Base-by-base conservation (phyloP, 2,113 vertebrate species). In the Semicossyphus pulcher region DNA sequence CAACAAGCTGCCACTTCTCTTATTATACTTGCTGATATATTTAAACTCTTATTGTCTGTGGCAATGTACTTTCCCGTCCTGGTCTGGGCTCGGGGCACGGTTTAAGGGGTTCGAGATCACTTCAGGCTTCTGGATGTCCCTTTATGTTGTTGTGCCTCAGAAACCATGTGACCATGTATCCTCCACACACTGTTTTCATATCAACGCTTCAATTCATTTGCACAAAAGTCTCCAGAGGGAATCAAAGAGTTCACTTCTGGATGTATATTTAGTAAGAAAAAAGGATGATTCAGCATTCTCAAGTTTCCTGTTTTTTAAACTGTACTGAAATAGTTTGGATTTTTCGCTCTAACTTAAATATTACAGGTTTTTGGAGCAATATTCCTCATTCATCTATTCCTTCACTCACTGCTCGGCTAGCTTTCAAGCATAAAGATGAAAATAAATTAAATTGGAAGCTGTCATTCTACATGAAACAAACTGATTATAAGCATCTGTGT, bases 61-160 rank as follows among this genome's bases (percentile, higher is more conserved):
- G 48, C 58, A 11, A 57, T 69, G 52, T 20, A 20, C 16, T 72
- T 69, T 76, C 76, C 80, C 36, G 0, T 62, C 71, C 52, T 66
- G 67, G 74, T 49, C 39, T 64, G 9, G 21, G 58, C 75, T 66
- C 59, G 3, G 68, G 51, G 53, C 41, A 16, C 64, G 12, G 12
- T 16, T 56, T 15, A 10, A 48, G 67, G 71, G 76, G 61, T 72
- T 76, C 76, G 85, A 86, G 86, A 89, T 91, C 87, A 84, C 85
- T 80, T 85, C 85, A 84, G 72, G 71, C 83, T 85, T 84, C 26
- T 67, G 57, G 70, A 68, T 69, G 66, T 61, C 70, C 54, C 45
- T 78, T 74, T 72, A 39, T 75, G 75, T 85, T 78, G 31, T 42
- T 54, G 83, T 92, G 86, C 79, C 85, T 92, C 87, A 76, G 63